A percentile compares a stretch with the other conserved stretches of the same genome.
Conservation (phyloP, 2,888 invertebrate species). For the Synanthedon tipuliformis region DNA sequence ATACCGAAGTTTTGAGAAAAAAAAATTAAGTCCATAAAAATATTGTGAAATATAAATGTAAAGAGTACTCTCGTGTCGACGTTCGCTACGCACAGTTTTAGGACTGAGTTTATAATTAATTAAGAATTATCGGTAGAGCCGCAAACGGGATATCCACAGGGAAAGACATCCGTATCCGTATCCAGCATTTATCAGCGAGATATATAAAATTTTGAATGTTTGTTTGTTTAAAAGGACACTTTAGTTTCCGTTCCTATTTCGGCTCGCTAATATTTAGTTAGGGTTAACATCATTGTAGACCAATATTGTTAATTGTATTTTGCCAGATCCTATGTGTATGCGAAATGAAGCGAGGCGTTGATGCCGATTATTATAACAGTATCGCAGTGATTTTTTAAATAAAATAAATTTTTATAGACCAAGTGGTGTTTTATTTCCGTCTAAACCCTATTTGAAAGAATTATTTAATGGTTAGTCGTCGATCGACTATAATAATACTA, state of each 20-base stretch:
- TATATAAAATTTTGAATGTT: neutral
- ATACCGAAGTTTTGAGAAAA: too few species aligned
- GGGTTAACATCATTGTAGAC: constrained; percentile 24
- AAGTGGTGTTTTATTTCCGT: constrained; percentile 24
- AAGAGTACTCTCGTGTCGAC: neutral
- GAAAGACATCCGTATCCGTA: neutral
- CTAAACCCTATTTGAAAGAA: neutral
- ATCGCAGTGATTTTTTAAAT: constrained; percentile 63
- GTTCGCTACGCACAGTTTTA: constrained; percentile 19
- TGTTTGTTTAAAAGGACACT: neutral
- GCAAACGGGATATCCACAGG: constrained; percentile 7
- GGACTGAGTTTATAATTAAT: constrained; percentile 29
- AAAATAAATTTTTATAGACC: constrained; percentile 66
- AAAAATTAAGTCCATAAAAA: neutral
- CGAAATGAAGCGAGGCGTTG: constrained; percentile 21
- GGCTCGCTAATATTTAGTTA: constrained; percentile 52
- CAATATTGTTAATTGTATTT: constrained; percentile 45
- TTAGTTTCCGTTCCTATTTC: constrained; percentile 43
- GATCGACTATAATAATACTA: too few species aligned
- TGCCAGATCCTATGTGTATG: constrained; percentile 37
- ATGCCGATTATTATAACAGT: constrained; percentile 34
- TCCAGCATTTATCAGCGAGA: neutral
- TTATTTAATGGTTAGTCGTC: too few species aligned
- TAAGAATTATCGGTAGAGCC: constrained; percentile 28
- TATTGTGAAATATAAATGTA: neutral